Conservation (phyloP, 2,888 invertebrate genomes). For the Conomelus anceps region DNA sequence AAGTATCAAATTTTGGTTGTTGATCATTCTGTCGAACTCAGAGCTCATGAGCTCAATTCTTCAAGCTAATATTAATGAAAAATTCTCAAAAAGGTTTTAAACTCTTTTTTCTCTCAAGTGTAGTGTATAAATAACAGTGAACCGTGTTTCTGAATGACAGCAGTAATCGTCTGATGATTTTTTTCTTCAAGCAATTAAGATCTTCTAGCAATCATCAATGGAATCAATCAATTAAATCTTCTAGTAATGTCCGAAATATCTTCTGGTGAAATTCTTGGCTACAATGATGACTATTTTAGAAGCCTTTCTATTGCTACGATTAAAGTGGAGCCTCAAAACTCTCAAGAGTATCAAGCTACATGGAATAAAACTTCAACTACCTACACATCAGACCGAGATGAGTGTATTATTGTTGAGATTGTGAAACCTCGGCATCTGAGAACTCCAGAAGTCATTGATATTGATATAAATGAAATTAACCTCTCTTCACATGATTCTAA, state of each 20-base stretch:
- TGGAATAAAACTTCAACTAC: neutral
- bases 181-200: too few relatives aligned
- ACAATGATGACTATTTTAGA: neutral
- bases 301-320: neutral
- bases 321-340: neutral
- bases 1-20: too few relatives aligned
- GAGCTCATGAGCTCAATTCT: too few relatives aligned
- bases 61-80: too few relatives aligned
- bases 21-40: too few relatives aligned
- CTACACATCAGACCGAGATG: slow-evolving; percentile 41
- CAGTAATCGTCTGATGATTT: too few relatives aligned
- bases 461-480: slow-evolving; percentile 47
- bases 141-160: too few relatives aligned
- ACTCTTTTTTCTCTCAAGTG: too few relatives aligned
- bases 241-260: neutral
- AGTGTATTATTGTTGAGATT: slow-evolving; percentile 56
- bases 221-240: neutral
- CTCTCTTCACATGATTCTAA: neutral
- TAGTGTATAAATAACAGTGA: too few relatives aligned
- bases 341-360: neutral
- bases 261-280: neutral
- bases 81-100: too few relatives aligned
- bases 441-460: slow-evolving; percentile 57
- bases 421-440: slow-evolving; percentile 60
- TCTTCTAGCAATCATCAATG: too few relatives aligned